Percentiles rank a stretch among this genome's conserved stretches.
phyloP scores from a whole-genome alignment of 2,888 invertebrate genomes.

The Tetramorium bicarinatum region DNA sequence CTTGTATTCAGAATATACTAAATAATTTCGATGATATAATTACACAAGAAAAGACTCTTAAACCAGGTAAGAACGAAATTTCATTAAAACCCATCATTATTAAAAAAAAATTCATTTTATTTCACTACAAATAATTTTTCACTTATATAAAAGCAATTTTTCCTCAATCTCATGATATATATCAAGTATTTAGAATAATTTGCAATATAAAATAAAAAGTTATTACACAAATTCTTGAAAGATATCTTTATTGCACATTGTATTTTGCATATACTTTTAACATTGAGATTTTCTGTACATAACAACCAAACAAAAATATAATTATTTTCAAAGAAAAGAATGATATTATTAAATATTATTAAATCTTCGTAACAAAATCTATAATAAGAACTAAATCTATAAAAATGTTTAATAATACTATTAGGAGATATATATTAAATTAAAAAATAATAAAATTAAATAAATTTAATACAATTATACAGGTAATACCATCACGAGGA shows the following conservation, averaged over 20 bases:
- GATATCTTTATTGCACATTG: neutral
- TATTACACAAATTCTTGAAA: neutral
- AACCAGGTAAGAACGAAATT: conserved; percentile 25
- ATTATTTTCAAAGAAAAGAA: neutral
- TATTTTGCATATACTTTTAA: neutral
- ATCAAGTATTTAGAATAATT: neutral
- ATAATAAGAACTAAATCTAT: neutral
- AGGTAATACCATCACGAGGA: neutral
- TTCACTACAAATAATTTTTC: neutral
- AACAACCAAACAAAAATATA: neutral
- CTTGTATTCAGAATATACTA: conserved; percentile 45
- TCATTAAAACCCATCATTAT: neutral
- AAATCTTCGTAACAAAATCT: neutral
- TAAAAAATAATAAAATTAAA: neutral
- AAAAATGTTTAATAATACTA: conserved; percentile 6
- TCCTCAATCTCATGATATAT: neutral
- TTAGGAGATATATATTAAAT: neutral
- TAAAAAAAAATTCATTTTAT: neutral
- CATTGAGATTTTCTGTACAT: neutral
- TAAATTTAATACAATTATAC: neutral
- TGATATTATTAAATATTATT: too few relatives aligned
- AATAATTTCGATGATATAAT: conserved; percentile 55
- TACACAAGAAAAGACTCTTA: neutral
- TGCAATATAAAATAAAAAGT: too few relatives aligned
- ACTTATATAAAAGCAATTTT: neutral